Conservation (phyloP, 2,888 invertebrate species). For the Tolmerus cingulatus region DNA sequence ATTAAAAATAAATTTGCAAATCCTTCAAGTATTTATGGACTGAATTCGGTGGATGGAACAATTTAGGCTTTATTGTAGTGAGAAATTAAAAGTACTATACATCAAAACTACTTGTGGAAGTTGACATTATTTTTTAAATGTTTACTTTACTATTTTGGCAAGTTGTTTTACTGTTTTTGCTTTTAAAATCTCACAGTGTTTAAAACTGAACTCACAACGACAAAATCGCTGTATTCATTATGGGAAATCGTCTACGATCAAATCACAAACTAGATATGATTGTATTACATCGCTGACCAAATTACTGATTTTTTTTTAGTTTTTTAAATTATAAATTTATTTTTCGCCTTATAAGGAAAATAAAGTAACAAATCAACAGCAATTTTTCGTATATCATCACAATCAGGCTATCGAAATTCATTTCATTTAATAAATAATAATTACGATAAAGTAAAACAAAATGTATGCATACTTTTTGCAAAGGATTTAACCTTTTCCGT, state of each 20-base stretch:
- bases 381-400: not conserved
- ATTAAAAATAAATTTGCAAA: not conserved
- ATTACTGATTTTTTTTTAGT: constrained; percentile 7
- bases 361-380: not conserved
- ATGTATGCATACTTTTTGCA: not conserved
- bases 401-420: constrained; percentile 26
- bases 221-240: not conserved
- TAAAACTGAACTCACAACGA: not conserved
- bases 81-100: not conserved
- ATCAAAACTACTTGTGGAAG: not conserved
- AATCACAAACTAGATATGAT: not conserved
- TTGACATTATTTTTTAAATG: not conserved
- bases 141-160: not conserved
- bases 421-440: not conserved
- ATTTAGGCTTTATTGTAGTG: not conserved
- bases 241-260: not conserved
- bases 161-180: not conserved
- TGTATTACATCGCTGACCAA: not conserved
- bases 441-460: not conserved
- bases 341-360: not conserved
- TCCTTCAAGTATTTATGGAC: not conserved
- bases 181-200: not conserved
- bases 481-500: not conserved
- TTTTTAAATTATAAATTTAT: not conserved
- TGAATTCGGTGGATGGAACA: constrained; percentile 16